These are phyloP conservation scores for Porites australiensis DNA, from an alignment of 64 coral and sea anemone species.

Conservation along the genomic window DNA sequence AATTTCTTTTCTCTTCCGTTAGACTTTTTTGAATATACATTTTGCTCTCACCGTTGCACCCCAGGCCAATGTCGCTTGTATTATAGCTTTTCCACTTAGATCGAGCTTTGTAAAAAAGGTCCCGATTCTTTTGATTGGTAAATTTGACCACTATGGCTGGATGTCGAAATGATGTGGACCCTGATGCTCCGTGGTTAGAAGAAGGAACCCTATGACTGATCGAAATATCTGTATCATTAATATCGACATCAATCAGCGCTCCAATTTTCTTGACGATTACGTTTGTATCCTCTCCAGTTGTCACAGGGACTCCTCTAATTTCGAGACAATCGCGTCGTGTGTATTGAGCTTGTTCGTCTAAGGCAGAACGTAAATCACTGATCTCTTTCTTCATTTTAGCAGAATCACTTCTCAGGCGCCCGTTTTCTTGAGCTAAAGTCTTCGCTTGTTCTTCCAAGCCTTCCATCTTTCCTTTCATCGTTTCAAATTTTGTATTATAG, in stretches of 20 bases:
- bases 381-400: background rate
- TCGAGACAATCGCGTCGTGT: conserved; percentile 11
- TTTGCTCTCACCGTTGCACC: conserved; percentile 28
- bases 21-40: conserved; percentile 63
- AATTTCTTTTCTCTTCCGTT: background rate
- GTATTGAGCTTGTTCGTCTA: conserved; percentile 4
- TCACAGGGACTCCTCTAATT: conserved; percentile 33
- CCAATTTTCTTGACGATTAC: conserved; percentile 28
- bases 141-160: conserved; percentile 39
- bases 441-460: background rate
- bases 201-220: conserved; percentile 5
- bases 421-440: background rate
- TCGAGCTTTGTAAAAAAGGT: conserved; percentile 31
- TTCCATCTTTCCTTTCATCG: background rate
- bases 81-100: conserved; percentile 36
- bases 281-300: background rate
- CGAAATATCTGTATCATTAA: conserved; percentile 23
- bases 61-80: conserved; percentile 27
- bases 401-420: background rate
- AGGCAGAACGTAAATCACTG: background rate
- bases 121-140: conserved; percentile 34
- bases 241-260: background rate
- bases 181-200: background rate
- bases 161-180: background rate
- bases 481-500: background rate